Conservation (phyloP, 2,113 vertebrate genomes). For the Penelope pileata region DNA sequence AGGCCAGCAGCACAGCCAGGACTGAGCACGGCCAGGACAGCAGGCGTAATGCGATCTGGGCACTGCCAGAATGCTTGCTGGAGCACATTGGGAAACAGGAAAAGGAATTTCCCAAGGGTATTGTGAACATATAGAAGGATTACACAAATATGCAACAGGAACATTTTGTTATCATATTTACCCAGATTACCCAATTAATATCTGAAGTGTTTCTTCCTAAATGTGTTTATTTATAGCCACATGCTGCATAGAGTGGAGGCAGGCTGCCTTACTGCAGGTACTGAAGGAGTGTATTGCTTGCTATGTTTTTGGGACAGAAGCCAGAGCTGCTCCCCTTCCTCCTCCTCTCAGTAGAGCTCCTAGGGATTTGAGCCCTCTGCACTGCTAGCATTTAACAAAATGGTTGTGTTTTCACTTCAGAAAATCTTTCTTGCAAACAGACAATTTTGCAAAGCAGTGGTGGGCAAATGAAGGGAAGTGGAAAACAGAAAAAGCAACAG, state of each 20-base stretch:
- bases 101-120: background rate
- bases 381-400: background rate
- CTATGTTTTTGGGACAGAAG: background rate
- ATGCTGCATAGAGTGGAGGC: background rate
- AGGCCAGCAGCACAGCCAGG: background rate
- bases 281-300: background rate
- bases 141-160: background rate
- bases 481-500: background rate
- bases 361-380: background rate
- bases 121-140: background rate
- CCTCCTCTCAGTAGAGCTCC: background rate
- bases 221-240: background rate
- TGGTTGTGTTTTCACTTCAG: background rate
- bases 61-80: fast-evolving
- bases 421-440: background rate
- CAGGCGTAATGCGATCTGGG: too few relatives aligned
- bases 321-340: background rate
- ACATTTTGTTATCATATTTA: background rate
- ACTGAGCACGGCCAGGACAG: fast-evolving
- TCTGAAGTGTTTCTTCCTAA: background rate
- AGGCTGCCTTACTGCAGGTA: background rate
- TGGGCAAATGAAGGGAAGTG: background rate
- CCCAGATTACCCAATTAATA: background rate
- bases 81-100: background rate
- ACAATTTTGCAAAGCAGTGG: background rate